Evolutionary conservation across 2,888 invertebrate genomes (phyloP), one percentile per base, ranked within the genome.

Genomic region (Busseola fusca): DNA sequence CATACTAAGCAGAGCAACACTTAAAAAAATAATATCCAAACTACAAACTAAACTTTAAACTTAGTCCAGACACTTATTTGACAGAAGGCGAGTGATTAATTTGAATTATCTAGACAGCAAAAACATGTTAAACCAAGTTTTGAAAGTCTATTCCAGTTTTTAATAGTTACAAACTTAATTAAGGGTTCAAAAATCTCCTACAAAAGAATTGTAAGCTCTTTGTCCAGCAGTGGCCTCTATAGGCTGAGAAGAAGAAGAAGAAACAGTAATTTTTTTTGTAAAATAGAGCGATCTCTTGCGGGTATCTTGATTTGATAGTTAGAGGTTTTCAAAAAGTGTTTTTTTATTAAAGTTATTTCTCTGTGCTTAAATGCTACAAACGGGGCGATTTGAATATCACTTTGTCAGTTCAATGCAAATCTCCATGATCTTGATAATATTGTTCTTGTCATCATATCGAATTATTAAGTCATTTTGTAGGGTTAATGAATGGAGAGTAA

Each of bases 41-140:
- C n/a, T 58, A 42, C 14, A 37, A 69, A 76, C 27, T 18, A 42
- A 52, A 58, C 27, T 78, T 52, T 52, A 34, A 18, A 52, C 64
- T 27, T 75, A 25, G 21, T 64, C 48, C 60, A 42, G 48, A 73
- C 45, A 16, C 37, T 30, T 45, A 73, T 50, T 78, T 60, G 27
- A 64, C 50, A 56, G 62, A n/a, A 30, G 30, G 21, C 18, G 42
- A 78, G 74, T 62, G 42, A 79, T 76, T 78, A 73, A 76, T 76
- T 73, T 56, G 37, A 79, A 64, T 78, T 48, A 77, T 64, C 30
- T 37, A 56, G 34, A 48, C 54, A 73, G 54, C 42, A 25, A 78
- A 78, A 79, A 79, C 56, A 45, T 45, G 7, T 78, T 64, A 59
- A 56, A 25, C n/a, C 5, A 73, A 64, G 74, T 64, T 75, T 50